These are phyloP conservation scores for Eretmochelys imbricata DNA, from an alignment of 2,113 vertebrate genomes.

Conservation along the genomic window DNA sequence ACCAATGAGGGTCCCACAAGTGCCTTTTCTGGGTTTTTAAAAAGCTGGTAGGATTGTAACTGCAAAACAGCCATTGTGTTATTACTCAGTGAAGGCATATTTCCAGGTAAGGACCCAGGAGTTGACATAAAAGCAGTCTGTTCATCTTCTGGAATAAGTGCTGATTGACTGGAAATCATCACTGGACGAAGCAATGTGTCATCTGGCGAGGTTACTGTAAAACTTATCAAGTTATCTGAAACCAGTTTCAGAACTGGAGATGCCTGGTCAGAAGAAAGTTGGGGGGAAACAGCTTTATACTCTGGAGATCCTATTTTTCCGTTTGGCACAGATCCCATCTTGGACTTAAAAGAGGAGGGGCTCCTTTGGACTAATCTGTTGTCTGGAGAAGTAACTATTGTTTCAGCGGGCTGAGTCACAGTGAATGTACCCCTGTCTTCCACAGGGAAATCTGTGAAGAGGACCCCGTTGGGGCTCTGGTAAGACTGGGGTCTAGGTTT, in stretches of 20 bases:
- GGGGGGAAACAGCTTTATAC: constrained; percentile 54
- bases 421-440: constrained; percentile 80
- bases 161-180: background rate
- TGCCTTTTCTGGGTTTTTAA: constrained; percentile 57
- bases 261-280: constrained; percentile 67
- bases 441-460: constrained; percentile 84
- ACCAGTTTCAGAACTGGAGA: background rate
- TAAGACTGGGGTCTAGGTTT: constrained; percentile 86
- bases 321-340: constrained; percentile 40
- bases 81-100: background rate
- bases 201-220: background rate
- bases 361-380: constrained; percentile 35
- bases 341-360: background rate
- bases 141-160: background rate
- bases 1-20: constrained; percentile 46
- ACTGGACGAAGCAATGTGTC: background rate
- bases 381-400: constrained; percentile 56
- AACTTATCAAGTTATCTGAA: constrained; percentile 38
- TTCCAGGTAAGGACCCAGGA: background rate
- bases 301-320: constrained; percentile 57
- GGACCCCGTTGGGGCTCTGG: constrained; percentile 84
- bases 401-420: constrained; percentile 76
- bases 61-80: background rate
- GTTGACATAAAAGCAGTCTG: background rate
- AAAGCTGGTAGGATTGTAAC: constrained; percentile 30